Conservation (phyloP, 2,797 vertebrate genomes). For the Molossus molossus region DNA sequence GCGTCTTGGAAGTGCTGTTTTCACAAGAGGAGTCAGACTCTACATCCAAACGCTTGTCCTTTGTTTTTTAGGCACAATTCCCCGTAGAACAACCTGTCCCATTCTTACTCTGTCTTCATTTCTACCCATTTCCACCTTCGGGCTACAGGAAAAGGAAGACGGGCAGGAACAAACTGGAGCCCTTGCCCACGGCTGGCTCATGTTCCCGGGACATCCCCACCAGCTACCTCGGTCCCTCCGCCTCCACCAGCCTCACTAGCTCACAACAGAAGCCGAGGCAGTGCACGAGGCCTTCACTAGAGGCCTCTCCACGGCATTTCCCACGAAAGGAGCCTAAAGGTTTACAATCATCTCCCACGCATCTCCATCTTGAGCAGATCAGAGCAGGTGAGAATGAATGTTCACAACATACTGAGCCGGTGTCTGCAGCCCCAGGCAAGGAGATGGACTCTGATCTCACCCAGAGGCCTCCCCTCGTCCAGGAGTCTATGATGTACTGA, state of each 20-base stretch:
- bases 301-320: background rate
- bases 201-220: background rate
- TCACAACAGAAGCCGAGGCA: background rate
- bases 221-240: background rate
- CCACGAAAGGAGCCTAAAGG: background rate
- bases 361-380: background rate
- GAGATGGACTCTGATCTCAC: background rate
- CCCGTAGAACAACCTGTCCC: background rate
- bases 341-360: background rate
- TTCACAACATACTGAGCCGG: background rate
- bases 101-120: background rate
- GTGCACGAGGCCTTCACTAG: background rate
- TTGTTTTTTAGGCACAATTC: background rate
- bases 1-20: background rate
- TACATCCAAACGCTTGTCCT: background rate
- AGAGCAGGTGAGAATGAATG: background rate
- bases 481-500: background rate
- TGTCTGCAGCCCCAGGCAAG: background rate
- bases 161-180: background rate
- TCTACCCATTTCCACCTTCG: background rate
- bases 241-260: background rate
- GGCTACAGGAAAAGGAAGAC: background rate
- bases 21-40: background rate
- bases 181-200: background rate
- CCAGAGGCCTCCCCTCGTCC: background rate